Evolutionary conservation across 2,797 vertebrate species (phyloP).

Genomic region (Rhincodon typus): DNA sequence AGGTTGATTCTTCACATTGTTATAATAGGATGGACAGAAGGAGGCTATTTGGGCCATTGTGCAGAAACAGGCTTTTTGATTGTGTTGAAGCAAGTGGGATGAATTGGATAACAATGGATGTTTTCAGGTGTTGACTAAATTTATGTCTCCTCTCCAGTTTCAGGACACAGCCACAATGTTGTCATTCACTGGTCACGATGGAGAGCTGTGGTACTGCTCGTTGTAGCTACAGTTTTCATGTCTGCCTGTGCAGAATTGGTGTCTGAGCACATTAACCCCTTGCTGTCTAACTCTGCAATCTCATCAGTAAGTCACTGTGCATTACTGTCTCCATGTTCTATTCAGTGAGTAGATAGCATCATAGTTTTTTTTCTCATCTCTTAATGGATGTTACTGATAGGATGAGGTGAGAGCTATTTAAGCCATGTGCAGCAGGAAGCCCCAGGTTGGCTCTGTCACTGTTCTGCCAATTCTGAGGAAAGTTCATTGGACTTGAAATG

Average conservation of each 20-base stretch:
- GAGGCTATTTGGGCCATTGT: not conserved
- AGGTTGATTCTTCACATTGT: not conserved
- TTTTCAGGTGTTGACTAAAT: not conserved
- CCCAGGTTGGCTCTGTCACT: not conserved
- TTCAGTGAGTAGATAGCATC: not conserved
- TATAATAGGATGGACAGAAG: not conserved
- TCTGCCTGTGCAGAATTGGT: conserved; percentile 78
- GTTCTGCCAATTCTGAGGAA: not conserved
- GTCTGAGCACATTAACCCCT: conserved; percentile 80
- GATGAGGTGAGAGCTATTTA: not conserved
- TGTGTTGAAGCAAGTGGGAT: no score
- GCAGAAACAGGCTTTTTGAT: not conserved
- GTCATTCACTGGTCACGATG: conserved; percentile 73
- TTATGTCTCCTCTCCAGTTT: conserved; percentile 44
- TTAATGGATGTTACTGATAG: not conserved
- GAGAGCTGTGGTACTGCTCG: conserved; percentile 67
- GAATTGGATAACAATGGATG: not conserved
- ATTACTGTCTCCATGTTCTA: not conserved
- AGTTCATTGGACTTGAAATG: no score
- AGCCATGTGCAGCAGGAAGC: not conserved
- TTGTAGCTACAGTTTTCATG: conserved; percentile 71
- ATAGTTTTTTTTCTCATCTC: not conserved
- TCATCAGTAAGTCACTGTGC: conserved; percentile 63
- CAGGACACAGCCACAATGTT: conserved; percentile 51
- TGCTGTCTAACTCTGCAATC: conserved; percentile 68